Evolutionary conservation across 2,113 vertebrate genomes (phyloP).

Genomic region (Mystacornis crossleyi): DNA sequence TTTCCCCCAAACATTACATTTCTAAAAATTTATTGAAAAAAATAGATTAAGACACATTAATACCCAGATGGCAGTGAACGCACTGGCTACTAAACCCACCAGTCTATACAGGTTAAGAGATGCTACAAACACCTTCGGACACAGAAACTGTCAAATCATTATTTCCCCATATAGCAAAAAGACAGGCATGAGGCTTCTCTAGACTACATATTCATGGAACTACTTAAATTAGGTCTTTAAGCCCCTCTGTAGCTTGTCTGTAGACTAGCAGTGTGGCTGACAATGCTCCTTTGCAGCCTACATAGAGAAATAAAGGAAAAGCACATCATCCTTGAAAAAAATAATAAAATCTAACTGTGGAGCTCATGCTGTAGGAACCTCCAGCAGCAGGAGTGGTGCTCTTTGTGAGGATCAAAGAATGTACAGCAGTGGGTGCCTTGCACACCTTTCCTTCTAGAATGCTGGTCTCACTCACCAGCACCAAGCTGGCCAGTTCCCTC

Average conservation of each 20-base stretch:
- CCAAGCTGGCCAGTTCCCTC: not conserved
- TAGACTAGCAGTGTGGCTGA: not conserved
- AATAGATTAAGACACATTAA: not conserved
- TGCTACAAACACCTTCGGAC: not conserved
- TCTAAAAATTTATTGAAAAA: not conserved
- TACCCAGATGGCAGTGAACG: not conserved
- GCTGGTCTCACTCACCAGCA: not conserved
- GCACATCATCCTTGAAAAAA: not conserved
- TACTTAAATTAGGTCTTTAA: not conserved
- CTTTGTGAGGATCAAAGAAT: not conserved
- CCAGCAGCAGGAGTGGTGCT: not conserved
- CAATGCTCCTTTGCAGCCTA: not conserved
- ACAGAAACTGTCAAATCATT: not conserved
- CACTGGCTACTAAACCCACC: not conserved
- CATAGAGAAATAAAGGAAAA: not conserved
- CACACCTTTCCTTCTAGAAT: not conserved
- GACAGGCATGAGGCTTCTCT: not conserved
- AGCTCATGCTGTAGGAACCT: not conserved
- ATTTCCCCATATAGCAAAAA: not conserved
- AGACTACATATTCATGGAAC: not conserved
- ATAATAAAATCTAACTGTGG: not conserved
- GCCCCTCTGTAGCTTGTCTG: not conserved
- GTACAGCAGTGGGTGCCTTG: not conserved
- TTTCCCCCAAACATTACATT: not conserved
- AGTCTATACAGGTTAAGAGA: not conserved